These are phyloP conservation scores for Urophycis tenuis DNA, from an alignment of 2,797 vertebrate species.

Conservation along the genomic window DNA sequence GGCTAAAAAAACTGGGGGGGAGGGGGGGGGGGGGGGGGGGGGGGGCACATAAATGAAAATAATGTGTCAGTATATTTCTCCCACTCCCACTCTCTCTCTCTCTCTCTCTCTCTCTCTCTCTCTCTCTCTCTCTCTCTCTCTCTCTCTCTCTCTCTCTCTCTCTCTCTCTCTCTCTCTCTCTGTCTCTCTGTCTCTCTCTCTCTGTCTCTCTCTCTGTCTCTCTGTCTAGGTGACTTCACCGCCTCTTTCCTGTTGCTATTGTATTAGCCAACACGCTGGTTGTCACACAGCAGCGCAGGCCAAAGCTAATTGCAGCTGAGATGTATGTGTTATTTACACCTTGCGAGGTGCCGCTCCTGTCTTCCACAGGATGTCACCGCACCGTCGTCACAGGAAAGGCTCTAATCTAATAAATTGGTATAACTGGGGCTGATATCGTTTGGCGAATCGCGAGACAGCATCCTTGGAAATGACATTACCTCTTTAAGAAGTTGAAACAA, in stretches of 20 bases:
- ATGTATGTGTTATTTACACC: slow-evolving; percentile 64
- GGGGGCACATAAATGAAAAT: not conserved
- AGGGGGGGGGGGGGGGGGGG: no score
- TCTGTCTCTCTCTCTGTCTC: slow-evolving; percentile 42
- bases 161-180: no score
- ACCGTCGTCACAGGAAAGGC: slow-evolving; percentile 61
- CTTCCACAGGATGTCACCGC: slow-evolving; percentile 47
- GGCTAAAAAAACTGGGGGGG: not conserved
- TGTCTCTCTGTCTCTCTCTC: not conserved
- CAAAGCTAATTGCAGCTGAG: slow-evolving; percentile 67
- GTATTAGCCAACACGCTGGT: slow-evolving; percentile 66
- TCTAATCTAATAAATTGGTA: slow-evolving; percentile 59
- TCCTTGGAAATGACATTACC: slow-evolving; percentile 58
- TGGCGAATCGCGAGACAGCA: slow-evolving; percentile 53
- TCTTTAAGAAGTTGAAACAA: slow-evolving; percentile 54
- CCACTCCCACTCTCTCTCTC: no score
- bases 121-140: no score
- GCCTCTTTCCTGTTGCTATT: slow-evolving; percentile 66
- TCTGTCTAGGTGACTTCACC: slow-evolving; percentile 59
- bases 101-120: no score
- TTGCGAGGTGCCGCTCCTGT: slow-evolving; percentile 58
- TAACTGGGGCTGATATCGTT: slow-evolving; percentile 52
- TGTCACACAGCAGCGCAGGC: slow-evolving; percentile 63
- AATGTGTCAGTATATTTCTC: not conserved
- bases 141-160: no score